Base-by-base conservation (phyloP, 2,797 vertebrate genomes). In the Helarctos malayanus region DNA sequence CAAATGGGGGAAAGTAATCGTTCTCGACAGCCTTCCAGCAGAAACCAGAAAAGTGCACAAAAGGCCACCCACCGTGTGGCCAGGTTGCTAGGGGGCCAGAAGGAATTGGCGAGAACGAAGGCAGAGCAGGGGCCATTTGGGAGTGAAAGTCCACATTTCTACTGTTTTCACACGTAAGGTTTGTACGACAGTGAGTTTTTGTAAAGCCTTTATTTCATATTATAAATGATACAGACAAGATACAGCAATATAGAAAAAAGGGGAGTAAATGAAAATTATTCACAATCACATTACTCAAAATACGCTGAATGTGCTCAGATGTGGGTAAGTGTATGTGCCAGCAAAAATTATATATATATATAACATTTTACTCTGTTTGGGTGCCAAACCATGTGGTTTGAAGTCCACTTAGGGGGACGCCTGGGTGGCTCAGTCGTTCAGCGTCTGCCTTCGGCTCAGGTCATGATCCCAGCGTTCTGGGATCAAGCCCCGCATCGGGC, bases 111-210 rank as follows among this genome's bases (percentile, higher is more conserved):
- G 32, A 8, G 47, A 27, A 7, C 8, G 19, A 18, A 88, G 15
- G 18, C 4, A 47, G 23, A 52, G 41, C 3, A 0, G 35, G 65
- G 16, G 7, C 35, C n/a, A 4, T 15, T 21, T 0, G 35, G 57
- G 81, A 35, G 32, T 47, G 13, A 41, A 23, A 59, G 18, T 41
- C 1, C 32, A 21, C 7, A 0, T 41, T 47, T 35, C 25, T 35
- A 3, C 2, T 1, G 6, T 45, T 61, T 78, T 38, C 45, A 45
- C 11, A 7, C 21, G 4, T 4, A 7, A 57, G 57, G 12, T 29
- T 19, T 13, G 0, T 8, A 49, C 25, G 12, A 21, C 3, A 38
- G 23, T 6, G 32, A 76, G 25, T 35, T n/a, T 68, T 21, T 5
- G 2, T 32, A 23, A 73, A n/a, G 18, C 2, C 8, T 27, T 52